Conservation (phyloP, 1,140 invertebrate species). For the Aphelinus certus region DNA sequence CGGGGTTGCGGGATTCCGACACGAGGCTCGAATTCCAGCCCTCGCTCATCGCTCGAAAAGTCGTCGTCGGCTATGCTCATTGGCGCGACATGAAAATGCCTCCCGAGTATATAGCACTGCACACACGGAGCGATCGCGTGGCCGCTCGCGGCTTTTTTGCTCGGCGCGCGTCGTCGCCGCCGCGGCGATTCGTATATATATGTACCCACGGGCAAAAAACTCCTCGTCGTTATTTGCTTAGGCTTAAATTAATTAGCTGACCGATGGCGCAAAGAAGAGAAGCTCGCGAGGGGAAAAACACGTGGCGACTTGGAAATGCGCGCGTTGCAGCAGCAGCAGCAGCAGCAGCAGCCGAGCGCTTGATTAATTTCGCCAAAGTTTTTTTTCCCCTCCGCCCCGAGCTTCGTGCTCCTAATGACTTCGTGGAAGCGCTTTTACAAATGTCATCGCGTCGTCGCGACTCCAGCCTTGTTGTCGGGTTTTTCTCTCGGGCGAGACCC, state of each 20-base stretch:
- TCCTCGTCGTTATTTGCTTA: constrained; percentile 1
- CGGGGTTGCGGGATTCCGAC: too few relatives aligned
- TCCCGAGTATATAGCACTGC: neutral
- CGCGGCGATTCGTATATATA: neutral
- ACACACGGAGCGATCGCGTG: neutral
- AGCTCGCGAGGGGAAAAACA: neutral
- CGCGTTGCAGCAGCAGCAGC: neutral
- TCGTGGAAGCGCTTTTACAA: too few relatives aligned
- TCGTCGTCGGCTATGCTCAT: neutral
- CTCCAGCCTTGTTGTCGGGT: too few relatives aligned
- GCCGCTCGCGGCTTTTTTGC: neutral
- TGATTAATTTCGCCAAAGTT: constrained; percentile 17
- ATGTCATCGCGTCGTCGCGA: too few relatives aligned
- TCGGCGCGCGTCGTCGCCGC: neutral
- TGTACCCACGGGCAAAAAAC: neutral
- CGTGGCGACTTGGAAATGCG: too few relatives aligned
- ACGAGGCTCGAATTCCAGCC: neutral
- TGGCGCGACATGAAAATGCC: neutral
- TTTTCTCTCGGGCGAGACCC: neutral
- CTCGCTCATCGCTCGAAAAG: neutral
- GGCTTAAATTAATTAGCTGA: constrained; percentile 16
- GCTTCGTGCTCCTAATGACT: too few relatives aligned
- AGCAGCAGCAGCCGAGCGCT: neutral
- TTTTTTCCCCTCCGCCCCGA: neutral
- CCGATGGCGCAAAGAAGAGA: neutral